These are phyloP conservation scores for Mus minutoides DNA, from an alignment of 2,797 vertebrate species.

Conservation along the genomic window DNA sequence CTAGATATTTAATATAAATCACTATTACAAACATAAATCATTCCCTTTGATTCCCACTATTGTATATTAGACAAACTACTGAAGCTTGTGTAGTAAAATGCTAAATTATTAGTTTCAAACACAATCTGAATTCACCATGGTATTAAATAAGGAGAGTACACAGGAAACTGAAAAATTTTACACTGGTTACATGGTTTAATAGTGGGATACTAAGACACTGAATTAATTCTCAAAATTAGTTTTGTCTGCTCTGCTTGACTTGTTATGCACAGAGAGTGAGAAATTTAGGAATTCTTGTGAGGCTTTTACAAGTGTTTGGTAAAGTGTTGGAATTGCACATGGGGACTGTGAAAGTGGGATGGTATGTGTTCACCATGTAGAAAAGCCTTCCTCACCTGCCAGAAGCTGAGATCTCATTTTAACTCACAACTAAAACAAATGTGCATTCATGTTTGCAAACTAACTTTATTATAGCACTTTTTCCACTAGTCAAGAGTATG, in stretches of 20 bases:
- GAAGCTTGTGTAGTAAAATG: neutral
- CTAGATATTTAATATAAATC: neutral
- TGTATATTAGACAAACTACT: neutral
- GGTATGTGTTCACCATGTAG: neutral
- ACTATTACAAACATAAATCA: neutral
- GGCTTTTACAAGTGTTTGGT: neutral
- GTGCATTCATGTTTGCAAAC: neutral
- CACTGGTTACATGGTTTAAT: neutral
- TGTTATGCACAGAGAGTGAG: neutral
- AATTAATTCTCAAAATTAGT: slow-evolving; percentile 3
- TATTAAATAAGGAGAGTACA: neutral
- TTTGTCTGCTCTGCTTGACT: neutral
- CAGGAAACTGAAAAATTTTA: slow-evolving; percentile 8
- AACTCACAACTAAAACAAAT: neutral
- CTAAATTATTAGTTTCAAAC: neutral
- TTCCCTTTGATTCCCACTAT: neutral
- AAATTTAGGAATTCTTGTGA: neutral
- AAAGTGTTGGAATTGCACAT: neutral
- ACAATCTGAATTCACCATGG: neutral
- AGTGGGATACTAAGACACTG: neutral
- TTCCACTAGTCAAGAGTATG: neutral
- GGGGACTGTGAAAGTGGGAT: neutral
- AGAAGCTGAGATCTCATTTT: neutral
- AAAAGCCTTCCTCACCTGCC: neutral
- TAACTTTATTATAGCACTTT: neutral